Base-by-base conservation (phyloP, 1,140 invertebrate genomes). In the Zaprionus tsacasi region DNA sequence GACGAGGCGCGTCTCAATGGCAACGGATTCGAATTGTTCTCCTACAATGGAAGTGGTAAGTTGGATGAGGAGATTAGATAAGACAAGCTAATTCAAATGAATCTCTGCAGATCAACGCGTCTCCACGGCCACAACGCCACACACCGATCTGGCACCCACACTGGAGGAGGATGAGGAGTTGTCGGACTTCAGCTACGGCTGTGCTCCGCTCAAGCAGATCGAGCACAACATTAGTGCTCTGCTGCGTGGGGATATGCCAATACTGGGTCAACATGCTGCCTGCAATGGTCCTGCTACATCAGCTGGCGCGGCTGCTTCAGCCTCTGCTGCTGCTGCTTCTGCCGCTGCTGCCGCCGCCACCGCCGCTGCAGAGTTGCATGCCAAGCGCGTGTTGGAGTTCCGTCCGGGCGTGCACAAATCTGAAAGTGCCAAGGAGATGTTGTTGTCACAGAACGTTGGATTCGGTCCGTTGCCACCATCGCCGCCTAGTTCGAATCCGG, bases 351-450 rank as follows among this genome's bases (percentile, higher is more conserved):
- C 78, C 2, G 65, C 78, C 6, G 27, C 27, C 27, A 3, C 27
- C 0, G 66, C 85, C 0, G 85, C 85, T 7, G 80, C 85, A 1
- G 81, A 81, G 59, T 40, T 85, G 52, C 85, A 89, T 54, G 85
- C 89, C 12, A 83, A 91, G 56, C 90, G 92, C 43, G 70, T 92
- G 30, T 70, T 93, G 12, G 92, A 91, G 45, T 93, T 92, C 78
- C 85, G 92, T 52, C 90, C 91, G 13, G 94, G 95, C 69, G 95
- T 95, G 77, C 95, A 95, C 78, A 95, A 95, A 82, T 95, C 95
- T 2, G 94, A 95, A 69, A 95, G 95, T 85, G 94, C 95, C 38
- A 95, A 95, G 90, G 95, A 95, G 82, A 95, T 95, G 93, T 92
- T 95, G 50, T 92, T 95, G 17, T 94, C 94, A 50, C 93, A 93